These are phyloP conservation scores for Aleiodes sp. DNA, from an alignment of 1,140 invertebrate genomes.

Conservation along the genomic window DNA sequence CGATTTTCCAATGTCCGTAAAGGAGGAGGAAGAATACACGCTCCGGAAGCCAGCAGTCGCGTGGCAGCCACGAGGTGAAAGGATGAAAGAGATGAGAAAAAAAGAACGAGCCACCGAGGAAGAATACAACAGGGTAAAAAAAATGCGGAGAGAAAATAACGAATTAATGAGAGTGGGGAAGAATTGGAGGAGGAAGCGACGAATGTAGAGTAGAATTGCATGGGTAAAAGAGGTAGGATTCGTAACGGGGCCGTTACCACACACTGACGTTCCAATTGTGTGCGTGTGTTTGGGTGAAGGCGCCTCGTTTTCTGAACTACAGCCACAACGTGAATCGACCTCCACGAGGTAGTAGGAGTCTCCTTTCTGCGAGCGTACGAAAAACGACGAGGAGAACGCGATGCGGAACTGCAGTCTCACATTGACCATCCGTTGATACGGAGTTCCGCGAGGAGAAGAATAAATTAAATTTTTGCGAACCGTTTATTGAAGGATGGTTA, in stretches of 20 bases:
- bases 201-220: conserved; percentile 57
- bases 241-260: conserved; percentile 53
- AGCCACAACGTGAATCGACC: conserved; percentile 32
- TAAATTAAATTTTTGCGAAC: not conserved
- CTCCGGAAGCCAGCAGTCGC: not conserved
- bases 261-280: no score
- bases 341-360: conserved; percentile 41
- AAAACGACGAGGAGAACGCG: conserved; percentile 27
- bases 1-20: no score
- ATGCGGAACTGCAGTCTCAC: conserved; percentile 46
- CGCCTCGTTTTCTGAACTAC: conserved; percentile 36
- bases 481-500: no score
- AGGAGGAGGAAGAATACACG: not conserved
- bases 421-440: conserved; percentile 44
- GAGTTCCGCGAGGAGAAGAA: conserved; percentile 21
- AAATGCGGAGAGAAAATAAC: not conserved
- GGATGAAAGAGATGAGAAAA: not conserved
- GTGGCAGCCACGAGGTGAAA: conserved; percentile 6
- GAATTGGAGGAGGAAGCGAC: conserved; percentile 27
- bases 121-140: not conserved
- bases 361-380: not conserved
- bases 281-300: conserved; percentile 42
- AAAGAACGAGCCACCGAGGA: not conserved
- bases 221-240: conserved; percentile 28
- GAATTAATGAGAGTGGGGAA: conserved; percentile 7